Base-by-base conservation (phyloP, 2,797 vertebrate genomes). In the Ctenosaura bakeri region DNA sequence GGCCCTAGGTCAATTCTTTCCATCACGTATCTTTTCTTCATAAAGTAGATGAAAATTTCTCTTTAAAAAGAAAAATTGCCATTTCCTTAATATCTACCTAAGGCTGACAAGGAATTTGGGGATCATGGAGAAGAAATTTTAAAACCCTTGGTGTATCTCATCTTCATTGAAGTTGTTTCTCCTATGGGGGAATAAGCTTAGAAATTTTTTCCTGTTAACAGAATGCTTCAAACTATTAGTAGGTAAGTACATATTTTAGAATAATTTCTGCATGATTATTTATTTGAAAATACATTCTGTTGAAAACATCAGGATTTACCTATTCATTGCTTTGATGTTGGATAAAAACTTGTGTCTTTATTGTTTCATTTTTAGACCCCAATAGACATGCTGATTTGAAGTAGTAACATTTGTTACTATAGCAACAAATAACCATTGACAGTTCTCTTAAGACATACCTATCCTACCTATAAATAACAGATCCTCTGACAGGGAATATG, bases 381-480 rank as follows among this genome's bases (percentile, higher is more conserved):
- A 24, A 46, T 79, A 26, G 73, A 73, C 0, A 20, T 59, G 1
- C 26, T 86, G 56, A 78, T 20, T 89, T 80, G 1, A 92, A 93
- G 89, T 89, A 32, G 88, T 1, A 90, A 20, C 52, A 91, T 92
- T 90, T 16, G 77, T 94, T 93, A n/a, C 87, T 77, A 88, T 86
- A 71, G 62, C 22, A 90, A 91, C 85, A 0, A 38, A 88, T 91
- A 88, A 80, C 69, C 50, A 64, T 69, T 1, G 4, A 3, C 18
- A 83, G 88, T 89, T 89, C 59, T 88, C 79, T n/a, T n/a, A 87
- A 64, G 32, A 86, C n/a, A 88, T 3, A 69, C 78, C 12, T 54
- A 5, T 73, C 82, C 86, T 74, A 91, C 80, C 10, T 83, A n/a
- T 0, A 8, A 87, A 89, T 82, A 92, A 92, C 89, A 76, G 13